phyloP scores from a whole-genome alignment of 2,888 invertebrate genomes.

The Heliothis peltigera region DNA sequence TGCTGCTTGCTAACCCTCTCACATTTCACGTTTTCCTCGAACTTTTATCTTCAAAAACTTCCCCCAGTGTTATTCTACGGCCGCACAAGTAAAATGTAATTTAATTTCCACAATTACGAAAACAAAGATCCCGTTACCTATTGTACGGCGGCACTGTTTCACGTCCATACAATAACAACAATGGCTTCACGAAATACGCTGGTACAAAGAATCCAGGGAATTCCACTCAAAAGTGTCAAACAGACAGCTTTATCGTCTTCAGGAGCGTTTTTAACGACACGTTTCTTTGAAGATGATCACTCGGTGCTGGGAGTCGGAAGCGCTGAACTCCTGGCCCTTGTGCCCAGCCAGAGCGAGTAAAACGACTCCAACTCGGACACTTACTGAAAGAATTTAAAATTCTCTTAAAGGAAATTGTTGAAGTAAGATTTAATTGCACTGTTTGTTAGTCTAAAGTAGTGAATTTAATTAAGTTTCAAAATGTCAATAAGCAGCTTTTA shows the following conservation, averaged over 20 bases:
- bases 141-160: neutral
- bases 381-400: constrained; percentile 32
- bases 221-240: constrained; percentile 25
- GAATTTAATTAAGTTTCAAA: constrained; percentile 5
- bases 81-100: neutral
- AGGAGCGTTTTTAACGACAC: constrained; percentile 43
- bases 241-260: constrained; percentile 15
- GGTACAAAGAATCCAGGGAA: neutral
- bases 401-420: constrained; percentile 12
- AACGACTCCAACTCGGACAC: constrained; percentile 24
- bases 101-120: neutral
- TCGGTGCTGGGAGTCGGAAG: constrained; percentile 25
- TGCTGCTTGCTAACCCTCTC: neutral
- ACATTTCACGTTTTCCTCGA: constrained; percentile 3
- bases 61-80: neutral
- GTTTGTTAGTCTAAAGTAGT: constrained; percentile 1
- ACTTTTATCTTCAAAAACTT: neutral
- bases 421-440: constrained; percentile 26
- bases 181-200: neutral
- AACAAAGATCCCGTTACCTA: constrained; percentile 3
- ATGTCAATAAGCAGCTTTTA: neutral
- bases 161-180: neutral
- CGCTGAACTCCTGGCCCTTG: constrained; percentile 14
- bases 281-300: constrained; percentile 44
- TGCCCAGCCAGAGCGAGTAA: constrained; percentile 9